Percentiles rank a stretch among this genome's conserved stretches.
phyloP scores from a whole-genome alignment of 2,888 invertebrate genomes.

The Morinoia aosen region DNA sequence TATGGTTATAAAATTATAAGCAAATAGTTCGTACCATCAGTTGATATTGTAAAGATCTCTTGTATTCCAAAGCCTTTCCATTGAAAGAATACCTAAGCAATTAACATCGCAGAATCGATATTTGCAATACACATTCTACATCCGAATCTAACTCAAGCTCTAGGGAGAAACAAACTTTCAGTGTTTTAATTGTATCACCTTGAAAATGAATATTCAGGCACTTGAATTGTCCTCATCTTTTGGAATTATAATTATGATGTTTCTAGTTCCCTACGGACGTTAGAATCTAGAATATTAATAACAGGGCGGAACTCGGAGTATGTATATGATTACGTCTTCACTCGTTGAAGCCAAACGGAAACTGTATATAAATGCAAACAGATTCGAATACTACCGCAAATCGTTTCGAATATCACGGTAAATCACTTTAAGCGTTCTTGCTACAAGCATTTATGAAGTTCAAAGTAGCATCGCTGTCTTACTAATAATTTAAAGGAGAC shows the following conservation, averaged over 20 bases:
- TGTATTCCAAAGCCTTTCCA: background rate
- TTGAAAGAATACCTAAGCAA: background rate
- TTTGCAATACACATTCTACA: background rate
- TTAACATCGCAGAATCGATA: background rate
- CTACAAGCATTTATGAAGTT: background rate
- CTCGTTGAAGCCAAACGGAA: too few relatives aligned
- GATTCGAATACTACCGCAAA: too few relatives aligned
- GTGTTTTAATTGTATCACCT: background rate
- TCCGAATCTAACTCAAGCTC: background rate
- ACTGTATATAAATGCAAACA: too few relatives aligned
- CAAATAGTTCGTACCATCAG: background rate
- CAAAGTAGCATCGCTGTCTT: background rate
- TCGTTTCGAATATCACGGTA: too few relatives aligned
- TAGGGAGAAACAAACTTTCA: background rate
- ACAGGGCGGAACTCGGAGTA: background rate
- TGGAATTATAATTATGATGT: background rate
- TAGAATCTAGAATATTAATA: too few relatives aligned
- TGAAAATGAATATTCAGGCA: background rate
- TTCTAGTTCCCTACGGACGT: background rate
- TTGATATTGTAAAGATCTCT: background rate
- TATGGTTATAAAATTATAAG: background rate
- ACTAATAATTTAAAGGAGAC: background rate
- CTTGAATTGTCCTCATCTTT: background rate
- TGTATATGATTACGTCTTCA: background rate
- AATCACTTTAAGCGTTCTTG: background rate